phyloP scores from a whole-genome alignment of 2,888 invertebrate genomes.

The Taenaris catops region DNA sequence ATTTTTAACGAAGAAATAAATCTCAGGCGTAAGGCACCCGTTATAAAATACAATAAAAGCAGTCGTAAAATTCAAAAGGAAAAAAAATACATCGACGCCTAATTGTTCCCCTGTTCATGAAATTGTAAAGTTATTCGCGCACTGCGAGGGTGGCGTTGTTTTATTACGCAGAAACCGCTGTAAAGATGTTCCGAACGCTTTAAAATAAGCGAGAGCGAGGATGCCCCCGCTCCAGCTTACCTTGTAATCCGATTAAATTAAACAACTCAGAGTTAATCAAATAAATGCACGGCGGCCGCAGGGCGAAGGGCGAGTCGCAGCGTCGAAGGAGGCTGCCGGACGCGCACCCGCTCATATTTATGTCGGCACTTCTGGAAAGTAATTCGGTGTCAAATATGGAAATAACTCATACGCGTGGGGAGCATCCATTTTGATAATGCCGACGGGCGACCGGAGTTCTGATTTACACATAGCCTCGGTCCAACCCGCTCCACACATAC shows the following conservation, averaged over 20 bases:
- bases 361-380: slow-evolving; percentile 79
- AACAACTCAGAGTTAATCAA: slow-evolving; percentile 81
- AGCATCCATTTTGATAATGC: slow-evolving; percentile 78
- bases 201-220: slow-evolving; percentile 70
- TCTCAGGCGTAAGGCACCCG: slow-evolving; percentile 47
- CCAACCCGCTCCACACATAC: slow-evolving; percentile 29
- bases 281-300: slow-evolving; percentile 73
- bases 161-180: slow-evolving; percentile 77
- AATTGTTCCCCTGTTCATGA: slow-evolving; percentile 79
- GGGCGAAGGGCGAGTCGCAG: slow-evolving; percentile 40
- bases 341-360: slow-evolving; percentile 55
- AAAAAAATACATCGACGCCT: slow-evolving; percentile 70
- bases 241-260: slow-evolving; percentile 80
- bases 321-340: slow-evolving; percentile 22
- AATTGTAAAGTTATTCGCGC: slow-evolving; percentile 76
- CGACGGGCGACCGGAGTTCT: slow-evolving; percentile 66
- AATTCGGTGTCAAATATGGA: slow-evolving; percentile 80
- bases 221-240: slow-evolving; percentile 48
- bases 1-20: slow-evolving; percentile 72
- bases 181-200: slow-evolving; percentile 76
- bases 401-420: slow-evolving; percentile 75
- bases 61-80: slow-evolving; percentile 64
- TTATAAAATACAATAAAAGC: slow-evolving; percentile 69
- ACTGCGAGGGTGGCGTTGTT: slow-evolving; percentile 70
- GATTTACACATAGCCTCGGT: slow-evolving; percentile 56